A percentile compares a stretch with the other conserved stretches of the same genome.
Conservation (phyloP, 2,113 vertebrate species). For the Acrocephalus kingi region DNA sequence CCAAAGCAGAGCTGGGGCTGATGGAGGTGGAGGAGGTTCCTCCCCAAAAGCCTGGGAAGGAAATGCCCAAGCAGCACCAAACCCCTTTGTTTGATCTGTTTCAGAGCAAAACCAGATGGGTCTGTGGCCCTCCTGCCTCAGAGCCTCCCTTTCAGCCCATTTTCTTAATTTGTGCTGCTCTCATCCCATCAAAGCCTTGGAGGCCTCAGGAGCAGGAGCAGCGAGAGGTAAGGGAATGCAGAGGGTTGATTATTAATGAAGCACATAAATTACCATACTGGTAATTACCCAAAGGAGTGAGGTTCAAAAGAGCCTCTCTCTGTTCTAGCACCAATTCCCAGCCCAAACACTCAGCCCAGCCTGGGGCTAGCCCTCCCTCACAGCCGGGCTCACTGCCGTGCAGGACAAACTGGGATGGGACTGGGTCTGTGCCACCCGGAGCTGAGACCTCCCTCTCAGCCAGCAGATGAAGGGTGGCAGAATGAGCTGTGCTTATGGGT, state of each 20-base stretch:
- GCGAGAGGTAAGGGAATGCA: neutral
- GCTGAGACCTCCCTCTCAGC: neutral
- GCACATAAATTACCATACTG: neutral
- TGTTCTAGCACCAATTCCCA: neutral
- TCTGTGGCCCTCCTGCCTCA: neutral
- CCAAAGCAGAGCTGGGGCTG: neutral
- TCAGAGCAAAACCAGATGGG: neutral
- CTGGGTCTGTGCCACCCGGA: neutral
- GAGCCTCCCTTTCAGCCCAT: neutral
- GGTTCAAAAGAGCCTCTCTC: neutral
- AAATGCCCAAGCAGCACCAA: neutral
- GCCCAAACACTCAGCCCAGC: neutral
- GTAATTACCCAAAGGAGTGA: neutral
- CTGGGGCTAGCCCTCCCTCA: neutral
- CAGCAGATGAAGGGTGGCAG: neutral
- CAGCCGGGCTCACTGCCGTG: neutral
- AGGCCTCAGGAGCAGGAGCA: neutral
- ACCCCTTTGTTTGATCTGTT: neutral
- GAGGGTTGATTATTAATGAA: neutral
- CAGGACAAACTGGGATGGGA: neutral
- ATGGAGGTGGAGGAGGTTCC: neutral
- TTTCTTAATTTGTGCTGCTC: neutral
- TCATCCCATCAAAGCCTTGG: neutral
- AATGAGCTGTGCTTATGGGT: neutral
- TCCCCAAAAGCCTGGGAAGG: fast-evolving